Evolutionary conservation across 2,113 vertebrate genomes (phyloP), one percentile per base, ranked within the genome.

Genomic region (Phaethornis superciliosus): DNA sequence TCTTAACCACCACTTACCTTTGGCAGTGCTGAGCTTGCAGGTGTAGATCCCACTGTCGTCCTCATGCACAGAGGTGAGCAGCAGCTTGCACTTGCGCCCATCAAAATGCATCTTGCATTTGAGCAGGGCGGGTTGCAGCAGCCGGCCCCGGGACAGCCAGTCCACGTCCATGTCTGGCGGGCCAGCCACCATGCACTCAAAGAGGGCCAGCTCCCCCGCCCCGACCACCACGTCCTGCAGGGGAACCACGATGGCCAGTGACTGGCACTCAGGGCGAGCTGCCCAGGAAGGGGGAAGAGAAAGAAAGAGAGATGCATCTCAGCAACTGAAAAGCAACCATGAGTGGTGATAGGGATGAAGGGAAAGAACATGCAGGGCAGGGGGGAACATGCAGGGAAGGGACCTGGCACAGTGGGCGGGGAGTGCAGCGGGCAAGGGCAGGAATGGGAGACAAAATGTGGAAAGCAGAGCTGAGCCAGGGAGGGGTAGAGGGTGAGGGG

Each of bases 61-160:
- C 96, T 99, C 99, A 0, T 99, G 99, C 51, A 99, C 99, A 1
- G 99, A 99, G 95, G 99, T 99, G 71, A 99, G 99, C 93, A 99
- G 97, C 91, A 99, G 98, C 59, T 99, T 98, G 95, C 99, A 99
- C 78, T 98, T 98, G 80, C 97, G 98, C 60, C 99, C 99, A 15
- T 99, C 99, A 89, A 99, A 99, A 97, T 99, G 99, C 99, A 99
- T 99, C 98, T 99, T 99, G 96, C 99, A 99, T 98, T 99, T 99
- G 92, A 99, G 99, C 95, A 99, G 96, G 2, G 99, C 99, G 0
- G 99, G 99, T 97, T 99, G 99, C 96, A 99, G 98, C 95, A 99
- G 98, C 94, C 98, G 99, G 67, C 99, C 99, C 32, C 98, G 98
- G 13, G 98, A 98, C 51, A 99, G 97, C 99, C 99, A 99, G 97